These are phyloP conservation scores for Resseliella maxima DNA, from an alignment of 2,888 invertebrate species.

Conservation along the genomic window DNA sequence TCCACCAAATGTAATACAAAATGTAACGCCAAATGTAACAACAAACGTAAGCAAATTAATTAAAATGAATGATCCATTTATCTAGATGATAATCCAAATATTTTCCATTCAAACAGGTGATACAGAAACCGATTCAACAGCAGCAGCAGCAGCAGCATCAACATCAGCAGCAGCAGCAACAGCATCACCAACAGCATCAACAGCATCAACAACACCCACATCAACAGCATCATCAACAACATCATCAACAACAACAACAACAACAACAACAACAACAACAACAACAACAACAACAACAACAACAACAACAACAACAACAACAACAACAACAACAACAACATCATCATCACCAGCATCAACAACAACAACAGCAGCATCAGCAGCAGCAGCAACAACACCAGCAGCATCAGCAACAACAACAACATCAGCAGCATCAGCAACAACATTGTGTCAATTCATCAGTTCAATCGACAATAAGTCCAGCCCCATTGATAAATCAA, in stretches of 20 bases:
- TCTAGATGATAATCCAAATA: no score
- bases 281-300: constrained; percentile 57
- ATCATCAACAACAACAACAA: constrained; percentile 60
- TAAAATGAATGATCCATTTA: no score
- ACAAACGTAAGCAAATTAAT: constrained; percentile 71
- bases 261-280: constrained; percentile 57
- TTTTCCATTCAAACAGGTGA: constrained; percentile 59
- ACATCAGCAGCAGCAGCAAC: constrained; percentile 57
- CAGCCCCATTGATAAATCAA: constrained; percentile 42
- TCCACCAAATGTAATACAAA: constrained; percentile 72
- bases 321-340: constrained; percentile 57
- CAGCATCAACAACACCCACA: constrained; percentile 59
- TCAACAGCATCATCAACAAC: constrained; percentile 57
- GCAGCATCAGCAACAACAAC: constrained; percentile 57
- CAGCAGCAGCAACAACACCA: constrained; percentile 58
- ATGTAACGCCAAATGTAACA: constrained; percentile 74
- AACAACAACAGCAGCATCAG: constrained; percentile 59
- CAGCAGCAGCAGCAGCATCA: constrained; percentile 59
- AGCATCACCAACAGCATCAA: constrained; percentile 58
- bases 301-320: constrained; percentile 60
- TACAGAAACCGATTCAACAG: constrained; percentile 58
- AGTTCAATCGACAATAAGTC: not conserved
- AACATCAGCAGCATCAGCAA: no score
- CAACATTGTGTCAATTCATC: not conserved
- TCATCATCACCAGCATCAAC: constrained; percentile 57